Base-by-base conservation (phyloP, 2,888 invertebrate species). In the Buathra laborator region DNA sequence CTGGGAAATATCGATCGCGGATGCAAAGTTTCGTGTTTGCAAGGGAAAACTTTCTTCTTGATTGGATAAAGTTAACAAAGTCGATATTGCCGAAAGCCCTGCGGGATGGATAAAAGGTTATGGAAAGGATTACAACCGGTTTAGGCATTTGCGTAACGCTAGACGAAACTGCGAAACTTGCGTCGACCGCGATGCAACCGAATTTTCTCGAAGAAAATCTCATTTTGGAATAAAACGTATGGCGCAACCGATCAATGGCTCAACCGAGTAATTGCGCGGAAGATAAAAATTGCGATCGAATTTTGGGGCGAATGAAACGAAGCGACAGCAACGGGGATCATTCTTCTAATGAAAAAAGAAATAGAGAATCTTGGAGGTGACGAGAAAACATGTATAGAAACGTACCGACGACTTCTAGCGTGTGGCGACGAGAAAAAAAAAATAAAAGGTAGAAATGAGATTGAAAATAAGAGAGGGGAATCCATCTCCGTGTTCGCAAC, bases 401-500 rank as follows among this genome's bases (percentile, higher is more conserved):
- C 14, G 14, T 32, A 70, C 78, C 71, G 24, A 67, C 59, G 80
- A 72, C 72, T 81, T 78, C 24, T 51, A 79, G 48, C 46, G 62
- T 46, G 62, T 29, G 37, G 37, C 12, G 19, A 44, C 59, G 19
- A 72, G 59, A 56, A 56, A 48, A 24, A 79, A 53, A 68, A n/a
- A 67, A 68, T 43, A 32, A 71, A 78, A 37, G 16, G 43, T 37
- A 16, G 59, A 12, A 64, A 37, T 64, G 51, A 53, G 64, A 82
- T 76, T 66, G 53, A 71, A 70, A 19, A 43, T 68, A 59, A 75
- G 62, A 37, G 59, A 53, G 71, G 24, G 46, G 48, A 48, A 67
- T 48, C 51, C 51, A 37, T 80, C 75, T 43, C 68, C 82, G 85
- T 71, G 74, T 71, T 48, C 29, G 75, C 82, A 24, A 85, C 79